Evolutionary conservation across 2,797 vertebrate species (phyloP).

Genomic region (Pangasius larnaudii): DNA sequence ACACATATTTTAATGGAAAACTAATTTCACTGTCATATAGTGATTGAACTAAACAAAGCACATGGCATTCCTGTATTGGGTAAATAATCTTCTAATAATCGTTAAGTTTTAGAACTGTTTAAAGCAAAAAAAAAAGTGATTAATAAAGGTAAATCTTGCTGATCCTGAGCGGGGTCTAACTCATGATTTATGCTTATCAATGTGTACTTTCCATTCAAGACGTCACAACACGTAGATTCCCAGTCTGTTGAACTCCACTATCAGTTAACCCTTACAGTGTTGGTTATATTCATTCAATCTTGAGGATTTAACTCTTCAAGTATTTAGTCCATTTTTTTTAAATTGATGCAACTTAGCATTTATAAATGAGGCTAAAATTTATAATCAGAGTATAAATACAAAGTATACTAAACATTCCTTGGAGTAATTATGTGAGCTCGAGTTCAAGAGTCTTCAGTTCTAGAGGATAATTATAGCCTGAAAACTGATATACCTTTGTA

Average conservation of each 20-base stretch:
- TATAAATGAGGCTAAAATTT: background rate
- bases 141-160: background rate
- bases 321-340: background rate
- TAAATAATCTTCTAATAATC: background rate
- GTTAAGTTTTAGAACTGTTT: background rate
- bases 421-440: background rate
- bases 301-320: background rate
- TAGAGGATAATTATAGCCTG: background rate
- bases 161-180: background rate
- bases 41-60: background rate
- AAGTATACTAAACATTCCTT: background rate
- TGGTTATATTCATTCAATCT: background rate
- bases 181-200: slow-evolving; percentile 22
- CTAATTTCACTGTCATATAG: background rate
- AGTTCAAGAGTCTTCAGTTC: background rate
- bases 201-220: slow-evolving; percentile 41
- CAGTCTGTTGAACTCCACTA: slow-evolving; percentile 62
- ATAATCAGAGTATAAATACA: background rate
- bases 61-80: background rate
- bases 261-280: slow-evolving; percentile 42
- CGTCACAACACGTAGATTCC: slow-evolving; percentile 29
- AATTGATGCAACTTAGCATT: background rate
- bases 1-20: background rate
- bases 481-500: background rate
- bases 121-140: background rate